These are phyloP conservation scores for Manacus vitellinus DNA, from an alignment of 2,113 vertebrate species.

Conservation along the genomic window DNA sequence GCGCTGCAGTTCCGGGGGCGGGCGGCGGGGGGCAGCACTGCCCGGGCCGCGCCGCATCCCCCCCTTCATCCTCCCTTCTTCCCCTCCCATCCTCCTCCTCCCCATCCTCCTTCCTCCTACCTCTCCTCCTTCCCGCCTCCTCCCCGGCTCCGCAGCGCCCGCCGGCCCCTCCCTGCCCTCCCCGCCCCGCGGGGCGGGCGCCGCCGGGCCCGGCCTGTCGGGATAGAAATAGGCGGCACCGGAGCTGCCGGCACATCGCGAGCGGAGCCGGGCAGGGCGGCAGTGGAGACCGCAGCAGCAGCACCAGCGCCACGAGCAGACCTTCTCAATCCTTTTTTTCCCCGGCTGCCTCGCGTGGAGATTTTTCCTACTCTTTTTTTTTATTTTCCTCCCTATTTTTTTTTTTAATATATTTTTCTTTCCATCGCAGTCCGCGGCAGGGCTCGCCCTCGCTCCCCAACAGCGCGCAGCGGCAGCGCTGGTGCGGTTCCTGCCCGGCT, in stretches of 20 bases:
- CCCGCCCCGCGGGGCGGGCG: not conserved
- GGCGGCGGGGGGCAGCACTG: not conserved
- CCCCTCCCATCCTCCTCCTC: too few species aligned
- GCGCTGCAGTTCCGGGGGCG: not conserved
- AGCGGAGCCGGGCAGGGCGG: not conserved
- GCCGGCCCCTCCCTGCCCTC: not conserved
- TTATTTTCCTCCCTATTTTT: not conserved
- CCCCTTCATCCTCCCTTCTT: not conserved
- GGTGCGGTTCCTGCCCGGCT: not conserved
- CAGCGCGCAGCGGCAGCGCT: not conserved
- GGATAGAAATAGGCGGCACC: not conserved
- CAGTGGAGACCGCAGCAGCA: fast-evolving
- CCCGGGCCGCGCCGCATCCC: not conserved
- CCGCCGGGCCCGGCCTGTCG: not conserved
- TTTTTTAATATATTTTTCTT: not conserved
- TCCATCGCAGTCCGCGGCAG: not conserved
- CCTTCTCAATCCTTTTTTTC: not conserved
- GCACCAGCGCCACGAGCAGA: not conserved
- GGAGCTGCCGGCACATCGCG: not conserved
- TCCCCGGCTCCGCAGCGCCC: not conserved
- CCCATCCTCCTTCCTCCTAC: not conserved
- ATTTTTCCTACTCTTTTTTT: not conserved
- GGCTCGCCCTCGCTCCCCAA: not conserved
- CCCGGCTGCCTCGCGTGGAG: not conserved
- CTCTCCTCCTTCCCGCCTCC: not conserved